Conservation (phyloP, 1,140 invertebrate genomes). For the Listronotus oregonensis region DNA sequence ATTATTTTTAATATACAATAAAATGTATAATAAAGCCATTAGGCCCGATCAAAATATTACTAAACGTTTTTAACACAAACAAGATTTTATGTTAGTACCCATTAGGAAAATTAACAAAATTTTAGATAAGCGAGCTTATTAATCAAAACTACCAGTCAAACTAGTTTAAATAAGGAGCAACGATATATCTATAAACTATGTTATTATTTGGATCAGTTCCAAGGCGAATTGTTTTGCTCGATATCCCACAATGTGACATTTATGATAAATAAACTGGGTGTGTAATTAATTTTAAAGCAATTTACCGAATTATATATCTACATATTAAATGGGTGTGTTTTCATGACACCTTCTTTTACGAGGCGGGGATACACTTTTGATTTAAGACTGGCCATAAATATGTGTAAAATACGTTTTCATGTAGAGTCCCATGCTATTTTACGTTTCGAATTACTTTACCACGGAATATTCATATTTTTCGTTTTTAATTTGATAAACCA, state of each 20-base stretch:
- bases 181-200: slow-evolving; percentile 7
- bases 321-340: slow-evolving; percentile 30
- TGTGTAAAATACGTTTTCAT: too few species aligned
- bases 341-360: slow-evolving; percentile 7
- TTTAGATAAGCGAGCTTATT: slow-evolving; percentile 11
- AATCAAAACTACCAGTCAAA: slow-evolving; percentile 13
- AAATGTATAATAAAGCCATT: too few species aligned
- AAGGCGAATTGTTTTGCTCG: slow-evolving; percentile 13
- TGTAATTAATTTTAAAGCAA: slow-evolving; percentile 11
- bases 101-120: too few species aligned
- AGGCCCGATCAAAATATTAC: background rate
- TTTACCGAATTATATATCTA: slow-evolving; percentile 21
- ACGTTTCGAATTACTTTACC: too few species aligned
- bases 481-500: too few species aligned
- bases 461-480: too few species aligned
- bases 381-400: slow-evolving; percentile 5
- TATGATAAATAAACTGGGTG: slow-evolving; percentile 25
- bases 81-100: background rate
- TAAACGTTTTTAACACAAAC: background rate
- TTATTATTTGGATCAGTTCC: slow-evolving; percentile 12
- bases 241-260: slow-evolving; percentile 13
- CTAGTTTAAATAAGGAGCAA: slow-evolving; percentile 14
- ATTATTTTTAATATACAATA: too few species aligned
- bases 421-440: too few species aligned
- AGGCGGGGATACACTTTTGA: slow-evolving; percentile 22